These are phyloP conservation scores for Drosophila repletoides DNA, from an alignment of 1,140 invertebrate species.

Conservation along the genomic window DNA sequence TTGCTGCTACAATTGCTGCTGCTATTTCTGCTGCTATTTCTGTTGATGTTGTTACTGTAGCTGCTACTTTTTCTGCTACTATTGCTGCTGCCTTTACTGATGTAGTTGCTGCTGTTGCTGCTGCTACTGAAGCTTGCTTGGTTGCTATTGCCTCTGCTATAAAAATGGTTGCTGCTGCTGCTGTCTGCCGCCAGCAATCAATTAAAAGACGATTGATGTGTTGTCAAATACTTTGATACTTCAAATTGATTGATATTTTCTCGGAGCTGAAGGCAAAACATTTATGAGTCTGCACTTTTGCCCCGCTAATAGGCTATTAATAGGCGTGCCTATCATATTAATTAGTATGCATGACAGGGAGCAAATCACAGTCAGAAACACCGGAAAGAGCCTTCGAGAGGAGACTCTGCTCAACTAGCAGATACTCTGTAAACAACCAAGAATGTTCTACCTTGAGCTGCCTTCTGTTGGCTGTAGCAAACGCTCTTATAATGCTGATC, in stretches of 20 bases:
- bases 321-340: slow-evolving; percentile 25
- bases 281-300: slow-evolving; percentile 16
- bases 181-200: slow-evolving; percentile 51
- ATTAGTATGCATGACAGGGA: slow-evolving; percentile 45
- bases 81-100: neutral
- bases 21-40: neutral
- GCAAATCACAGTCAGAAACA: neutral
- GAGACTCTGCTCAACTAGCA: too few relatives aligned
- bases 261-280: neutral
- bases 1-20: neutral
- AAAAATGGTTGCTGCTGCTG: slow-evolving; percentile 7
- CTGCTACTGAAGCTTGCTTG: slow-evolving; percentile 33
- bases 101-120: neutral
- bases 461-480: too few relatives aligned
- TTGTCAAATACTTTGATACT: slow-evolving; percentile 57
- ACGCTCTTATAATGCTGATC: too few relatives aligned
- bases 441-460: too few relatives aligned
- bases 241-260: slow-evolving; percentile 66
- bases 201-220: slow-evolving; percentile 48
- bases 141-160: neutral
- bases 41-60: slow-evolving; percentile 1
- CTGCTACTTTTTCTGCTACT: neutral
- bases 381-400: neutral
- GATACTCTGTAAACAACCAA: neutral
- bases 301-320: slow-evolving; percentile 33